Base-by-base conservation (phyloP, 2,888 invertebrate genomes). In the Oscheius myriophilus region DNA sequence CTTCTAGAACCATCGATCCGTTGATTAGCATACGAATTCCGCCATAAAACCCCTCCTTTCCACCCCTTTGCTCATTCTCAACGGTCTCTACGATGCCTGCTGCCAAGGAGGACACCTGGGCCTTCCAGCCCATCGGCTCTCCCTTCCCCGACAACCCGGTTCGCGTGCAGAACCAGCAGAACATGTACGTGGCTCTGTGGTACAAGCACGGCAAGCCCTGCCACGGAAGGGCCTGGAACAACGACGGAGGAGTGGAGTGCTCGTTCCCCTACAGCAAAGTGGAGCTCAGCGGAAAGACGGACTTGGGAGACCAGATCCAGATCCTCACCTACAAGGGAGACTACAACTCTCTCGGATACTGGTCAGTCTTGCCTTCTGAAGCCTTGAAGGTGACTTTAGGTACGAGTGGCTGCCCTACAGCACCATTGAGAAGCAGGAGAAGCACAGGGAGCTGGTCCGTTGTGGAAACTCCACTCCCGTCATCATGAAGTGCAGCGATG, bases 181-280 rank as follows among this genome's bases (percentile, higher is more conserved):
- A 81, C 25, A 42, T 43, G 58, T 43, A 43, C 25, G 76, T 81
- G 18, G 81, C 79, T 4, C 71, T 81, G 51, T 81, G 81, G 81
- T 79, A 81, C 73, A 79, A 81, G 67, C 77, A 77, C 66, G 81
- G 81, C 53, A 79, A 79, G 59, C 81, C 81, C 55, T 71, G 78
- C 61, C 79, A 78, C 67, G 81, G 81, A 21, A 70, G 81, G 26
- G 76, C 78, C 21, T 77, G 79, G 81, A 81, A 78, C 68, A 75
- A 81, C 65, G 74, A 74, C 55, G 81, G 81, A 43, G 79, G 76
- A 53, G 81, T 81, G 64, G 77, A 78, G 52, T 81, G 81, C 74
- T 76, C 76, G 9, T 80, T 81, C 63, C 73, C 79, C 11, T 79
- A 79, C 69, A 76, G 68, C 52, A 79, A 79, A 58, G 74, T 73